Evolutionary conservation across 2,888 invertebrate genomes (phyloP).

Genomic region (Noctua janthina): DNA sequence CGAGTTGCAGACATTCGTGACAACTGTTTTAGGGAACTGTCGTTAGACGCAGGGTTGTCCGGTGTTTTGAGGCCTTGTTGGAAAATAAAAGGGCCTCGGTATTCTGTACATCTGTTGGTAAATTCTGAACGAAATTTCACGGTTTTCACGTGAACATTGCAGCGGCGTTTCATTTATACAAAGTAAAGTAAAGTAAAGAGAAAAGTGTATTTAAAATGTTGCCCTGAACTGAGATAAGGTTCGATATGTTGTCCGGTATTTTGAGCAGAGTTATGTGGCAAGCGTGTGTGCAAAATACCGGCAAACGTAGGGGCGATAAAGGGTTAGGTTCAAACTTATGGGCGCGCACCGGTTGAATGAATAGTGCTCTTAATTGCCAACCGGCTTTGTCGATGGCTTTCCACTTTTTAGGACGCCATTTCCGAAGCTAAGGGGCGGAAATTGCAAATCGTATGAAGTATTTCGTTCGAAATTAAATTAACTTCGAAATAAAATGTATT

Average conservation of each 20-base stretch:
- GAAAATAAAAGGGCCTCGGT: conserved; percentile 24
- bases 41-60: conserved; percentile 54
- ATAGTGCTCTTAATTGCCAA: conserved; percentile 72
- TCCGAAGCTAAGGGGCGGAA: conserved; percentile 63
- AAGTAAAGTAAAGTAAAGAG: conserved; percentile 15
- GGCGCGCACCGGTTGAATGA: conserved; percentile 68
- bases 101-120: conserved; percentile 15
- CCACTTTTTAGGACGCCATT: conserved; percentile 68
- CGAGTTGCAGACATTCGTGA: conserved; percentile 52
- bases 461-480: conserved; percentile 62
- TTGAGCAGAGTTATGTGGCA: conserved; percentile 61
- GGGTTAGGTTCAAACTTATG: conserved; percentile 68
- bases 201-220: conserved; percentile 41
- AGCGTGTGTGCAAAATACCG: conserved; percentile 67
- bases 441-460: conserved; percentile 63
- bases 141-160: neutral
- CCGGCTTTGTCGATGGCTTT: conserved; percentile 68
- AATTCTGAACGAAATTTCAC: conserved; percentile 19
- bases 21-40: conserved; percentile 60
- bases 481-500: conserved; percentile 52
- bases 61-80: conserved; percentile 29
- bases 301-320: conserved; percentile 63
- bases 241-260: conserved; percentile 61
- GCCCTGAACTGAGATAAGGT: conserved; percentile 34
- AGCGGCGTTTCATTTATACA: neutral